These are phyloP conservation scores for Ceratothoa steindachneri DNA, from an alignment of 2,888 invertebrate genomes.

Conservation along the genomic window DNA sequence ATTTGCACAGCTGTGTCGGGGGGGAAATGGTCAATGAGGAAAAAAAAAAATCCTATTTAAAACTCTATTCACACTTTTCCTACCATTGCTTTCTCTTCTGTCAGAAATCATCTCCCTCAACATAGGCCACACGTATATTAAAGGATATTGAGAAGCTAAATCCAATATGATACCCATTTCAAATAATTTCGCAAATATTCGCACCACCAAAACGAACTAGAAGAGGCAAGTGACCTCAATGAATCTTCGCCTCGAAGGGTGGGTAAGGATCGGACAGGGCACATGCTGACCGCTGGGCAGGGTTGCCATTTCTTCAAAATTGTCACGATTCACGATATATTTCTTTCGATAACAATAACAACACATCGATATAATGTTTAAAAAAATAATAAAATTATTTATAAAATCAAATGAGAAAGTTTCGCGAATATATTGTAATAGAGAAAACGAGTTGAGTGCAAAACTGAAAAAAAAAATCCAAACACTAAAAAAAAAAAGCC, in stretches of 20 bases:
- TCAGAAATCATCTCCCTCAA: neutral
- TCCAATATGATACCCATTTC: neutral
- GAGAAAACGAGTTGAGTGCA: no score
- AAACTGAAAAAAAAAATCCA: no score
- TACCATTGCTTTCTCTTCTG: neutral
- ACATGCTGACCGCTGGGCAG: slow-evolving; percentile 14
- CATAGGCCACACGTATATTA: neutral
- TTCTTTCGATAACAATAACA: no score
- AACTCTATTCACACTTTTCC: neutral
- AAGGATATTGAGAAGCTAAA: slow-evolving; percentile 8
- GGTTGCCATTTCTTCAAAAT: no score
- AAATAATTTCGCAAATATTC: neutral
- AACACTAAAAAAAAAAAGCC: no score
- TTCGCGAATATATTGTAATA: no score
- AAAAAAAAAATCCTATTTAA: no score
- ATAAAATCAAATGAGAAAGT: no score
- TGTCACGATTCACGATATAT: no score
- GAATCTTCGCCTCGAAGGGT: neutral
- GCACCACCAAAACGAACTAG: neutral
- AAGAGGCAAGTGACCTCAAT: neutral
- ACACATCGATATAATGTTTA: no score
- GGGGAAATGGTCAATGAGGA: slow-evolving; percentile 3
- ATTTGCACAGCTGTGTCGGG: no score
- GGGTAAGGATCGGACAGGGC: slow-evolving; percentile 2
- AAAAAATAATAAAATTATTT: no score